Conservation (phyloP, 2,113 vertebrate genomes). For the Pica pica region DNA sequence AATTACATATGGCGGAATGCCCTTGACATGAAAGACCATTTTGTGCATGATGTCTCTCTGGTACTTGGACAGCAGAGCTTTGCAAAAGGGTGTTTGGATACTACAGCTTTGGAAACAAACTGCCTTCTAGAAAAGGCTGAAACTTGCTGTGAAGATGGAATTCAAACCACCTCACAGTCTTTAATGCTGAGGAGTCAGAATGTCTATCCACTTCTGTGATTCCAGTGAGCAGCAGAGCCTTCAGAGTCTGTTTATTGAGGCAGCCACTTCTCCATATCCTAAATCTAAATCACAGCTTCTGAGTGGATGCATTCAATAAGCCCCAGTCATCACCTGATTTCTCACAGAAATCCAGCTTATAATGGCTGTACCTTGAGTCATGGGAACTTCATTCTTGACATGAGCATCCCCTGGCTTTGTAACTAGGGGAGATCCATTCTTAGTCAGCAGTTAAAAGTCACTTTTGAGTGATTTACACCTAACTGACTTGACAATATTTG, state of each 20-base stretch:
- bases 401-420: background rate
- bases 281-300: background rate
- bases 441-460: background rate
- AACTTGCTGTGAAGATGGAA: background rate
- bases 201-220: background rate
- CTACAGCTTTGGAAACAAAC: background rate
- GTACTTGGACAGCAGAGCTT: background rate
- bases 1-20: fast-evolving
- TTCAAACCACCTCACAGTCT: background rate
- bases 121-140: background rate
- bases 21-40: background rate
- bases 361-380: background rate
- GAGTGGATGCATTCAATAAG: background rate
- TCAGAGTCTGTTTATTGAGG: background rate
- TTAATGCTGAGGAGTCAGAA: background rate
- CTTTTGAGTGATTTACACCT: background rate
- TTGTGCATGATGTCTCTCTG: background rate
- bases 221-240: background rate
- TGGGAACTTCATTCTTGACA: background rate
- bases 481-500: background rate
- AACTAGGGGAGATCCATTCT: background rate
- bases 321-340: background rate
- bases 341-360: background rate
- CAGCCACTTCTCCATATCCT: background rate
- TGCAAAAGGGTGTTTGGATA: background rate